These are phyloP conservation scores for Drosophila lini DNA, from an alignment of 1,140 invertebrate species.

Conservation along the genomic window DNA sequence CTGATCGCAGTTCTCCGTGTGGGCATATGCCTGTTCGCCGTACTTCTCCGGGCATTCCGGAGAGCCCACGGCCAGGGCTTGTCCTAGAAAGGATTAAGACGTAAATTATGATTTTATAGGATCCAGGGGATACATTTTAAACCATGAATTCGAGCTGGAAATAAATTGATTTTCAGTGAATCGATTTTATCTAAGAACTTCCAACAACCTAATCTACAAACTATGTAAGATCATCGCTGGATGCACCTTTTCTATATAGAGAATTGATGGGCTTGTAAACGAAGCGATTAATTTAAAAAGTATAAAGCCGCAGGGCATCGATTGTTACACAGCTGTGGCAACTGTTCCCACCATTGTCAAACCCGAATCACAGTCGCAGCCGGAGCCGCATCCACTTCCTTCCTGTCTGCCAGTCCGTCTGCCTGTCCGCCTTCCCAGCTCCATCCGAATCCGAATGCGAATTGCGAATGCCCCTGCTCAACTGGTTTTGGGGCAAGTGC, in stretches of 20 bases:
- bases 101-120: neutral
- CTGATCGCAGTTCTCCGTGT: constrained; percentile 92
- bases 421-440: neutral
- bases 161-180: too few species aligned
- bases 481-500: constrained; percentile 61
- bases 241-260: too few species aligned
- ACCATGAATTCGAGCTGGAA: too few species aligned
- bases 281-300: constrained; percentile 1
- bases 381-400: constrained; percentile 41
- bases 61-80: constrained; percentile 69
- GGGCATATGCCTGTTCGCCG: constrained; percentile 91
- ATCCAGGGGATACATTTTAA: too few species aligned
- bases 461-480: constrained; percentile 16
- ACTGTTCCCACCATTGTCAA: constrained; percentile 40
- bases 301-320: neutral
- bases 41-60: constrained; percentile 88
- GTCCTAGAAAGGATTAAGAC: constrained; percentile 31
- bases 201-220: neutral
- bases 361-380: constrained; percentile 18
- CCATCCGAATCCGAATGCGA: neutral
- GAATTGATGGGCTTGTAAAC: neutral
- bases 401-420: constrained; percentile 39
- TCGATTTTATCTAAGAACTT: too few species aligned
- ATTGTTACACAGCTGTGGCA: constrained; percentile 8
- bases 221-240: neutral